Evolutionary conservation across 2,797 vertebrate genomes (phyloP), one percentile per base, ranked within the genome.

Genomic region (Kryptopterus vitreolus): DNA sequence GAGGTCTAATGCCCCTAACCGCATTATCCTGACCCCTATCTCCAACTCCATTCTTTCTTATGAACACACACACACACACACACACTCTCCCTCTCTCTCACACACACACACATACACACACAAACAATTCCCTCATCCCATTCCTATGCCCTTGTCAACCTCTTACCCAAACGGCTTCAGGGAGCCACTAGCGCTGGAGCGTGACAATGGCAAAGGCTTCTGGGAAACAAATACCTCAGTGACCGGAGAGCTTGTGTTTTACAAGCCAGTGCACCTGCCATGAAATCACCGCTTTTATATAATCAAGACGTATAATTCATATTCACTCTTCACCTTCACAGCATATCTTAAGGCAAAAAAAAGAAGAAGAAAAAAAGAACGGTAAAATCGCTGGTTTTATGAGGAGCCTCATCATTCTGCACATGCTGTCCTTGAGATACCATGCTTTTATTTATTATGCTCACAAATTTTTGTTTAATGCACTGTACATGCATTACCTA

Each of bases 1-100:
- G 95, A 95, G 94, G 95, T 95, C 94, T 95, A 95, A 95, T 94
- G 92, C 93, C 93, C 90, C 93, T 93, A 94, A 94, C 91, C 92
- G 94, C 93, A 92, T 95, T 95, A 94, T 87, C 70, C 91, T 93
- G 90, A 92, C 93, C 94, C 90, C 92, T 91, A 91, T 90, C 88
- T 88, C 66, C 81, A 78, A 66, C 81, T 79, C 89, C 57, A 20
- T 46, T 74, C 55, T 73, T 16, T 38, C 68, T 76, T 63, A 10
- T 43, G 38, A 43, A 43, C 38, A 59, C 72, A 78, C 74, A 81
- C 75, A 78, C 82, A 69, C 76, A 79, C 79, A 84, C 82, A 84
- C 87, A 87, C 88, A 87, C 89, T 89, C 89, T 88, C 87, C 88
- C 90, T 87, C 79, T 57, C 76, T 77, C 73, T 75, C 75, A 74